These are phyloP conservation scores for Tolmerus cingulatus DNA, from an alignment of 2,888 invertebrate genomes.

Conservation along the genomic window DNA sequence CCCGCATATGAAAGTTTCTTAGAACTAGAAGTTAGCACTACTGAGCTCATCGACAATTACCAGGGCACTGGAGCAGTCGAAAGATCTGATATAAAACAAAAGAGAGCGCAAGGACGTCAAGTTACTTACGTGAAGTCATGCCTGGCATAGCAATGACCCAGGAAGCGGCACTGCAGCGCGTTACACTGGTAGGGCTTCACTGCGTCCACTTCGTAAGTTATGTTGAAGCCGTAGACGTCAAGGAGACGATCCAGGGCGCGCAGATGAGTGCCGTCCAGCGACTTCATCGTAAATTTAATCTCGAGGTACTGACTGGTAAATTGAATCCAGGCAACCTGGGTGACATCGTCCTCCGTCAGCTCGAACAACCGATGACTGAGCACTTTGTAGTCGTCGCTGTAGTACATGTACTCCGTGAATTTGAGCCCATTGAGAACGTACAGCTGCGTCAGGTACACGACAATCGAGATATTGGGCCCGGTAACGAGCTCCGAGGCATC, in stretches of 20 bases:
- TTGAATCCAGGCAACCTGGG: constrained; percentile 70
- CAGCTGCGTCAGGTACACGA: constrained; percentile 87
- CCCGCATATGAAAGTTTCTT: background rate
- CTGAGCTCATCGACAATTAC: background rate
- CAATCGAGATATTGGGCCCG: constrained; percentile 73
- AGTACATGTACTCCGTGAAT: constrained; percentile 80
- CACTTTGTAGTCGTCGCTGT: constrained; percentile 73
- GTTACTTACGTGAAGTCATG: constrained; percentile 76
- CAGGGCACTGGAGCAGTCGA: background rate
- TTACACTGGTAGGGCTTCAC: constrained; percentile 74
- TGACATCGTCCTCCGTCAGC: constrained; percentile 78
- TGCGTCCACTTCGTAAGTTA: constrained; percentile 84
- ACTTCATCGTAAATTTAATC: constrained; percentile 76
- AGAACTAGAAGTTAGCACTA: background rate
- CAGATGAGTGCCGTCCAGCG: constrained; percentile 82
- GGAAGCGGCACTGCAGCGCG: constrained; percentile 80
- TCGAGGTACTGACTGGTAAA: constrained; percentile 78
- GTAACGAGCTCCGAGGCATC: constrained; percentile 74
- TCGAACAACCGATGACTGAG: constrained; percentile 73
- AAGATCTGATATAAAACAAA: background rate
- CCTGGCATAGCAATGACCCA: constrained; percentile 83
- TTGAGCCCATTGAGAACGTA: constrained; percentile 81
- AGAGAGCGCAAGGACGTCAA: constrained; percentile 18
- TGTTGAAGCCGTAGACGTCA: constrained; percentile 90
- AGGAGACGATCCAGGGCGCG: constrained; percentile 81